Conservation (phyloP, 2,888 invertebrate species). For the Luperina testacea region DNA sequence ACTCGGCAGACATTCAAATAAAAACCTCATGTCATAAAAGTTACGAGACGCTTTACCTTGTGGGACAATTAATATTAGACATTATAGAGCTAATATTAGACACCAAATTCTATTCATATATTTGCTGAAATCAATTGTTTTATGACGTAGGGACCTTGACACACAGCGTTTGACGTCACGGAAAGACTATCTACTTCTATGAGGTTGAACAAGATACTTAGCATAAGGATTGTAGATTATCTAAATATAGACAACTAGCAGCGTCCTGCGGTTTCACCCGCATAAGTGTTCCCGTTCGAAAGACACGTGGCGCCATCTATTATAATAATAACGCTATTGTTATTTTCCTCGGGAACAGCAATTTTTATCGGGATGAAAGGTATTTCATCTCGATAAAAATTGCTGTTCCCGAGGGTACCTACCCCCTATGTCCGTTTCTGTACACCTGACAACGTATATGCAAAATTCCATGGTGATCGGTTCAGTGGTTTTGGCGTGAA, state of each 20-base stretch:
- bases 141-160: neutral
- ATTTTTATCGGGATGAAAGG: no score
- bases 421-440: no score
- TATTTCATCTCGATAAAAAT: no score
- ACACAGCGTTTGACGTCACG: conserved; percentile 26
- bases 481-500: no score
- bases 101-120: conserved; percentile 31
- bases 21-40: conserved; percentile 1
- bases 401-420: no score
- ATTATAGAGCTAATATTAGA: conserved; percentile 3
- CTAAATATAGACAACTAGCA: neutral
- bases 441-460: no score
- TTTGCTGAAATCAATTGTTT: conserved; percentile 35
- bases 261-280: no score
- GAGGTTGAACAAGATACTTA: neutral
- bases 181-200: conserved; percentile 17
- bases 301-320: no score
- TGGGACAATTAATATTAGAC: neutral
- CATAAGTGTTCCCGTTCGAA: no score
- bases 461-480: no score
- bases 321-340: no score
- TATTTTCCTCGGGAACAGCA: no score
- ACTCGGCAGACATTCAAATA: conserved; percentile 3
- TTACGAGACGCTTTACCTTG: conserved; percentile 3
- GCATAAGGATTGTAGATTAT: neutral